Evolutionary conservation across 23 tunicate species (phyloP).

Genomic region (Halocynthia roretzi): DNA sequence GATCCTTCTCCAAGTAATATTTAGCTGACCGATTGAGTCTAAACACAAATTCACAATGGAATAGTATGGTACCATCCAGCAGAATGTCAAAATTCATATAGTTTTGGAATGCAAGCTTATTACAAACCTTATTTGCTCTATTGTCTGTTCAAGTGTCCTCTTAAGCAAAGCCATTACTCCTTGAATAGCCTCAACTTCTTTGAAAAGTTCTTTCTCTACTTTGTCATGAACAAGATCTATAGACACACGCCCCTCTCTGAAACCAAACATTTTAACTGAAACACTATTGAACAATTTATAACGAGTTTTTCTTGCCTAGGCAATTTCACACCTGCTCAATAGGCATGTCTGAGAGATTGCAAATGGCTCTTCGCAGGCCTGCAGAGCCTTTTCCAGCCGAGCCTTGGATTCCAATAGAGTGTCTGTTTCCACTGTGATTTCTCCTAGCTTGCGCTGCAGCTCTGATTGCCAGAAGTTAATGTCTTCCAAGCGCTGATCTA

Average conservation of each 20-base stretch:
- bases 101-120: not conserved
- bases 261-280: not conserved
- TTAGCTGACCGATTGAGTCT: constrained; percentile 81
- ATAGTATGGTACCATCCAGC: not conserved
- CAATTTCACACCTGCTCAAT: constrained; percentile 43
- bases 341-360: constrained; percentile 71
- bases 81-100: not conserved
- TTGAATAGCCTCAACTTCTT: constrained; percentile 86
- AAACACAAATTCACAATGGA: not conserved
- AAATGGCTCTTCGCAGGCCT: constrained; percentile 81
- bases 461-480: constrained; percentile 80
- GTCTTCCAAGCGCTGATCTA: constrained; percentile 77
- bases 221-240: constrained; percentile 93
- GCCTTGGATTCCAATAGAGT: constrained; percentile 57
- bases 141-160: constrained; percentile 75
- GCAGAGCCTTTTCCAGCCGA: constrained; percentile 70
- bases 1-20: constrained; percentile 82
- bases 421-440: constrained; percentile 61
- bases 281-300: not conserved
- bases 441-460: constrained; percentile 49
- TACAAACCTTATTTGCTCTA: constrained; percentile 68
- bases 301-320: not conserved
- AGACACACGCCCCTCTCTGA: constrained; percentile 58
- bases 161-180: constrained; percentile 62
- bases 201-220: constrained; percentile 75